Evolutionary conservation across 2,888 invertebrate species (phyloP).

Genomic region (Epirrita christyi): DNA sequence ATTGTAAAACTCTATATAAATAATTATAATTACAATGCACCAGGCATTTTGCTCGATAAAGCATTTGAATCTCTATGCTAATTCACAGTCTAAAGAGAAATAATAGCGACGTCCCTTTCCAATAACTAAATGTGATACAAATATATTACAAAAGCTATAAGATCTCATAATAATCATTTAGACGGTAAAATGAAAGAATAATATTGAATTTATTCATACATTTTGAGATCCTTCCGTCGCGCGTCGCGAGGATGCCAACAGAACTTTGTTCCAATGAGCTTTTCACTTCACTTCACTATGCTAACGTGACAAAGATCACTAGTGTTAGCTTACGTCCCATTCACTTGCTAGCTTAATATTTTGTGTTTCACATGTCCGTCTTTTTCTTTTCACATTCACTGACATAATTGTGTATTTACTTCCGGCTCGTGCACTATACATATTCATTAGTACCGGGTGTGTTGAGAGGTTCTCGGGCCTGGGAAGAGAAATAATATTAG

Average conservation of each 20-base stretch:
- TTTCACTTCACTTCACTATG: constrained; percentile 69
- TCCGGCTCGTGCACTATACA: constrained; percentile 86
- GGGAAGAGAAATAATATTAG: constrained; percentile 68
- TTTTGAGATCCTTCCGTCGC: constrained; percentile 69
- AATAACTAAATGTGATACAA: constrained; percentile 64
- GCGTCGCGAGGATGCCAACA: constrained; percentile 59
- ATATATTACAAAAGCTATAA: constrained; percentile 57
- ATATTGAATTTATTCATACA: constrained; percentile 46
- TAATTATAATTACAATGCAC: constrained; percentile 72
- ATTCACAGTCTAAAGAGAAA: constrained; percentile 71
- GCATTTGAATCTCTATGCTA: constrained; percentile 60
- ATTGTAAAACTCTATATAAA: constrained; percentile 60
- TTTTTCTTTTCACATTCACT: constrained; percentile 81
- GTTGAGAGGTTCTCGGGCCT: constrained; percentile 94
- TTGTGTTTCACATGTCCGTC: constrained; percentile 79
- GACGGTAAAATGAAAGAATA: constrained; percentile 42
- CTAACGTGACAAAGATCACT: constrained; percentile 67
- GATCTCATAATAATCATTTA: constrained; percentile 48
- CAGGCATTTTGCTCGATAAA: constrained; percentile 63
- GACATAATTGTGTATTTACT: constrained; percentile 80
- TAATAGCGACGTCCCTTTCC: constrained; percentile 60
- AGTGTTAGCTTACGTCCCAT: constrained; percentile 67
- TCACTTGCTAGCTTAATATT: constrained; percentile 77
- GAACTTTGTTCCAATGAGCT: constrained; percentile 68
- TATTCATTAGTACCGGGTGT: constrained; percentile 92